Percentiles rank a stretch among this genome's conserved stretches.
These are phyloP conservation scores for Sebastes baramenuke DNA, from an alignment of 2,797 vertebrate genomes.

Conservation along the genomic window DNA sequence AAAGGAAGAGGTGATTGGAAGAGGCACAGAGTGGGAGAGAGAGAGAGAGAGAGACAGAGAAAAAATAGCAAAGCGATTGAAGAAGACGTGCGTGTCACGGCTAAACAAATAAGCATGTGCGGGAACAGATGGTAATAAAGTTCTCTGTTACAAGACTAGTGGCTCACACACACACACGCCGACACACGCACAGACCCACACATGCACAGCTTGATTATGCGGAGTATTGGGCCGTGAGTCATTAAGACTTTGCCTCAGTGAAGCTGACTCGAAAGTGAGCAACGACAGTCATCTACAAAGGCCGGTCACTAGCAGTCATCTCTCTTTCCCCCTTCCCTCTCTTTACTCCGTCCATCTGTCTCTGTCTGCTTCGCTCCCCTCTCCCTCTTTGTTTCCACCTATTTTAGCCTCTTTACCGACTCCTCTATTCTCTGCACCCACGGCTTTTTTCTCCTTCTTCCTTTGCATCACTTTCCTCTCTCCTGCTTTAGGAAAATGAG, in stretches of 20 bases:
- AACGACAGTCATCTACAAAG: slow-evolving; percentile 67
- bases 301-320: slow-evolving; percentile 61
- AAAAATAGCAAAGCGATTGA: slow-evolving; percentile 69
- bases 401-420: slow-evolving; percentile 43
- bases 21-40: slow-evolving; percentile 46
- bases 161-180: slow-evolving; percentile 33
- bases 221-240: slow-evolving; percentile 69
- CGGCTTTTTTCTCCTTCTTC: slow-evolving; percentile 7
- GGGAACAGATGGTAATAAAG: slow-evolving; percentile 82
- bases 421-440: slow-evolving; percentile 34
- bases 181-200: slow-evolving; percentile 38
- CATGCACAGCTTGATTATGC: slow-evolving; percentile 66
- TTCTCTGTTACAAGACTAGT: slow-evolving; percentile 75
- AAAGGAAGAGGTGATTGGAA: slow-evolving; percentile 61
- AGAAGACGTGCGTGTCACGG: slow-evolving; percentile 73
- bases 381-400: slow-evolving; percentile 53
- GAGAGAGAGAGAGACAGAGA: slow-evolving; percentile 16
- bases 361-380: slow-evolving; percentile 52
- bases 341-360: slow-evolving; percentile 74
- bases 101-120: slow-evolving; percentile 83
- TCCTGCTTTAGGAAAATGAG: slow-evolving; percentile 58
- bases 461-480: slow-evolving; percentile 13
- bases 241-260: slow-evolving; percentile 70
- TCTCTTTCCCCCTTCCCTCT: slow-evolving; percentile 51
- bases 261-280: slow-evolving; percentile 73